Conservation (phyloP, 1,140 invertebrate genomes). For the Orussus abietinus region DNA sequence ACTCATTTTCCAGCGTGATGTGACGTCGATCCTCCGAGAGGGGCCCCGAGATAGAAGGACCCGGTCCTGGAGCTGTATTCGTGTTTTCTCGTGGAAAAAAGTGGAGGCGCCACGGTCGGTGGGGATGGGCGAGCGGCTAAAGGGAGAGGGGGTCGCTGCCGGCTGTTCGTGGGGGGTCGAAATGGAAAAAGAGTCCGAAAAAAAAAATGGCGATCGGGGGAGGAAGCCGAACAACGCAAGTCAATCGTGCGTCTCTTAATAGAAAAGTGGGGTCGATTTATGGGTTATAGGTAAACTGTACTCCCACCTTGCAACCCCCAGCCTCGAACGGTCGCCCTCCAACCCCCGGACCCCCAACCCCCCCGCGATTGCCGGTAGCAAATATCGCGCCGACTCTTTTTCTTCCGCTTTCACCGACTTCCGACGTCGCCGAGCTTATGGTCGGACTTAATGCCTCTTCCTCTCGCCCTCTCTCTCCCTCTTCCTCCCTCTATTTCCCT, state of each 20-base stretch:
- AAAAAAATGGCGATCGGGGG: slow-evolving; percentile 17
- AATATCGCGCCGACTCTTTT: too few species aligned
- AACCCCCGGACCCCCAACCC: slow-evolving; percentile 23
- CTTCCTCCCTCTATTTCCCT: slow-evolving; percentile 26
- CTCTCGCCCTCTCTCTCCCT: slow-evolving; percentile 27
- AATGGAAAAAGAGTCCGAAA: not conserved
- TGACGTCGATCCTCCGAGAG: too few species aligned
- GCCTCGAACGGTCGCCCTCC: slow-evolving; percentile 13
- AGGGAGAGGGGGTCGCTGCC: slow-evolving; percentile 11
- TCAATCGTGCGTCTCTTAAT: slow-evolving; percentile 52
- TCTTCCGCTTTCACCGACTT: not conserved
- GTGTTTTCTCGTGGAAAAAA: slow-evolving; percentile 17
- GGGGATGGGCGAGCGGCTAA: not conserved
- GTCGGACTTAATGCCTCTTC: too few species aligned
- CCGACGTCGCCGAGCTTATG: too few species aligned
- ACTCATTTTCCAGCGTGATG: too few species aligned
- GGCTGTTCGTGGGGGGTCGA: not conserved
- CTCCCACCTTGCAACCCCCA: slow-evolving; percentile 13
- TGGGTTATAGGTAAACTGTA: slow-evolving; percentile 49
- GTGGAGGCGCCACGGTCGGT: slow-evolving; percentile 1
- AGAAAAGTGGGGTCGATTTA: slow-evolving; percentile 52
- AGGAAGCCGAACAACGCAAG: slow-evolving; percentile 46
- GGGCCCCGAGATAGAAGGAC: too few species aligned
- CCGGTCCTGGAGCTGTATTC: slow-evolving; percentile 19
- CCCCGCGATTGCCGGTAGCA: slow-evolving; percentile 27